A percentile compares a stretch with the other conserved stretches of the same genome.
phyloP scores from a whole-genome alignment of 1,140 invertebrate genomes.

The Halotydeus destructor region DNA sequence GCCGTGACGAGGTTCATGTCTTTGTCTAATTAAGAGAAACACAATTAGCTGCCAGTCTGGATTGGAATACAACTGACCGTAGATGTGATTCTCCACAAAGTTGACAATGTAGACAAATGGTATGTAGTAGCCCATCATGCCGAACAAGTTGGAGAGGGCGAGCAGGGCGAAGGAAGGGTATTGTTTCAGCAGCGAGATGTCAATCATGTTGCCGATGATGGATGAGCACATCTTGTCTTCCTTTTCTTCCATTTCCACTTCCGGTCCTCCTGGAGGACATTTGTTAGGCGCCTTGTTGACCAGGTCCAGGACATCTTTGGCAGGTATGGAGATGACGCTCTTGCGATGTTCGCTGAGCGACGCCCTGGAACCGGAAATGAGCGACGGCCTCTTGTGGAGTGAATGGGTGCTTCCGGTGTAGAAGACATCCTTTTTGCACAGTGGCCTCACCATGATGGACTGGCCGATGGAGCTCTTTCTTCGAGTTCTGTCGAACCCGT shows the following conservation, averaged over 20 bases:
- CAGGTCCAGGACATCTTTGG: conserved; percentile 9
- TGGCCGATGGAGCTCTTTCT: conserved; percentile 2
- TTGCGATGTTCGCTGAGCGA: conserved; percentile 24
- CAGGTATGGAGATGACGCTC: conserved; percentile 50
- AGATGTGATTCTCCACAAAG: conserved; percentile 43
- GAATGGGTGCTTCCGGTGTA: conserved; percentile 84
- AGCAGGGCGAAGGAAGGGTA: conserved; percentile 68
- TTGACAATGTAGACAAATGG: conserved; percentile 73
- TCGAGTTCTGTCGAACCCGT: background rate
- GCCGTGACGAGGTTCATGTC: conserved; percentile 16
- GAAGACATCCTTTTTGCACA: conserved; percentile 93
- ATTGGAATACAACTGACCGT: no score
- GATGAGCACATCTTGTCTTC: background rate
- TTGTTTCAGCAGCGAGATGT: conserved; percentile 66
- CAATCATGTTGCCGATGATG: conserved; percentile 54
- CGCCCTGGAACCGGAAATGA: conserved; percentile 55
- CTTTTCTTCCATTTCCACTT: background rate
- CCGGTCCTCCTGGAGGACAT: background rate
- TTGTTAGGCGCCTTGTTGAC: background rate
- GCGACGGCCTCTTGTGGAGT: conserved; percentile 58
- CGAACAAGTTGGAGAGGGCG: conserved; percentile 80
- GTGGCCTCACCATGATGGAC: conserved; percentile 47
- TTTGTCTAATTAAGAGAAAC: conserved; percentile 3
- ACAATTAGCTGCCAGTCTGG: no score
- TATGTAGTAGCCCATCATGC: conserved; percentile 79